phyloP scores from a whole-genome alignment of 2,888 invertebrate genomes.

The Lamellibrachia satsuma region DNA sequence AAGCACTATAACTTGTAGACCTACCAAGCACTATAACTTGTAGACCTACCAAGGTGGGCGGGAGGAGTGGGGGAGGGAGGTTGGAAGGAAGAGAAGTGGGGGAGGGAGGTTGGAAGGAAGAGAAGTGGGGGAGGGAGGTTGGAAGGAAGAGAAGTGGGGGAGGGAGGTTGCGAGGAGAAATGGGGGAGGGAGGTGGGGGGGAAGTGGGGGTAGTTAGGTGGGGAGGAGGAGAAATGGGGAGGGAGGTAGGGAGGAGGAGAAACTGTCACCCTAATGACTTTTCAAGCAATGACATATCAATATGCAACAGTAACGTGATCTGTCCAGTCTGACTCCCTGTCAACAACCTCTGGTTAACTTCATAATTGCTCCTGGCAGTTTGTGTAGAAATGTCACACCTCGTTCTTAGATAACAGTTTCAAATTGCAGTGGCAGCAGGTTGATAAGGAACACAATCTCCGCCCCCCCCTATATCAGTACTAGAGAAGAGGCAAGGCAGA shows the following conservation, averaged over 20 bases:
- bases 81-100: too few species aligned
- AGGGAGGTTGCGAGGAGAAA: too few species aligned
- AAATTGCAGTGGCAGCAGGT: neutral
- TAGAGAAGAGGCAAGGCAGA: neutral
- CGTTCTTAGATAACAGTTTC: neutral
- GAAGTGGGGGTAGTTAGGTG: too few species aligned
- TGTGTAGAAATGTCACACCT: neutral
- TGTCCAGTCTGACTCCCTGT: neutral
- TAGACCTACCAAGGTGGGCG: too few species aligned
- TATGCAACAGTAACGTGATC: neutral
- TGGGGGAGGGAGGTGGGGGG: too few species aligned
- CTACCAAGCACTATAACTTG: too few species aligned
- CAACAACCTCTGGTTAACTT: slow-evolving; percentile 6
- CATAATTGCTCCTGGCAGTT: slow-evolving; percentile 17
- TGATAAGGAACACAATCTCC: slow-evolving; percentile 10
- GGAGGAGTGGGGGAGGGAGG: too few species aligned
- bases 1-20: too few species aligned
- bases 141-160: too few species aligned
- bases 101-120: too few species aligned
- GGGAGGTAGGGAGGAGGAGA: neutral
- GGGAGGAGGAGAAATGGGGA: too few species aligned
- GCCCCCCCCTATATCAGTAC: neutral
- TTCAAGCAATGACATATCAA: neutral
- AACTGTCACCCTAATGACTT: neutral
- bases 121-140: too few species aligned